phyloP scores from a whole-genome alignment of 2,888 invertebrate genomes.

The Bembecia ichneumoniformis region DNA sequence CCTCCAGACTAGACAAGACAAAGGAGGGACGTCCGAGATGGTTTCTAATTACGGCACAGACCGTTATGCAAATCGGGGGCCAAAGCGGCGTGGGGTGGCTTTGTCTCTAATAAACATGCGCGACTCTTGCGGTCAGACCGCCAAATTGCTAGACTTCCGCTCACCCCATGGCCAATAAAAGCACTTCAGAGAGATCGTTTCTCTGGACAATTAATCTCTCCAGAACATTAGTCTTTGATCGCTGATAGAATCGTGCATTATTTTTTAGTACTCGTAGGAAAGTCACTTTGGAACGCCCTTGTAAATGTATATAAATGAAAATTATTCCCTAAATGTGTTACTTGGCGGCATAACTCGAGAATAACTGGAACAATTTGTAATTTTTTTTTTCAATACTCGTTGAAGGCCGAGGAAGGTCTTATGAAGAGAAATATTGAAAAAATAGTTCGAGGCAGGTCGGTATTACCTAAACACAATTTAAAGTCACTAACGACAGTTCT shows the following conservation, averaged over 20 bases:
- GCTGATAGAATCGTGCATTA: slow-evolving; percentile 15
- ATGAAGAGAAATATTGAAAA: no score
- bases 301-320: no score
- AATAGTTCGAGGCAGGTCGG: no score
- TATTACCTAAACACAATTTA: no score
- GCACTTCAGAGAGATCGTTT: slow-evolving; percentile 41
- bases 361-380: no score
- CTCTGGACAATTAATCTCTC: slow-evolving; percentile 40
- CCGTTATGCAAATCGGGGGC: slow-evolving; percentile 68
- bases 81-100: slow-evolving; percentile 25
- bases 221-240: slow-evolving; percentile 35
- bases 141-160: slow-evolving; percentile 57
- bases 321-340: no score
- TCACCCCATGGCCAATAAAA: slow-evolving; percentile 45
- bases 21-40: slow-evolving; percentile 65
- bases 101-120: slow-evolving; percentile 70
- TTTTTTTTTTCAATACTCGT: no score
- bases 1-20: slow-evolving; percentile 53
- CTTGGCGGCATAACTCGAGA: no score
- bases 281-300: background rate
- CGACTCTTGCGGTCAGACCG: slow-evolving; percentile 60
- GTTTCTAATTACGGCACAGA: slow-evolving; percentile 70
- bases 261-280: background rate
- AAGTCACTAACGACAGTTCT: no score
- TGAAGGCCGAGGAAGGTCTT: no score